Base-by-base conservation (phyloP, 2,797 vertebrate genomes). In the Argyrosomus regius region DNA sequence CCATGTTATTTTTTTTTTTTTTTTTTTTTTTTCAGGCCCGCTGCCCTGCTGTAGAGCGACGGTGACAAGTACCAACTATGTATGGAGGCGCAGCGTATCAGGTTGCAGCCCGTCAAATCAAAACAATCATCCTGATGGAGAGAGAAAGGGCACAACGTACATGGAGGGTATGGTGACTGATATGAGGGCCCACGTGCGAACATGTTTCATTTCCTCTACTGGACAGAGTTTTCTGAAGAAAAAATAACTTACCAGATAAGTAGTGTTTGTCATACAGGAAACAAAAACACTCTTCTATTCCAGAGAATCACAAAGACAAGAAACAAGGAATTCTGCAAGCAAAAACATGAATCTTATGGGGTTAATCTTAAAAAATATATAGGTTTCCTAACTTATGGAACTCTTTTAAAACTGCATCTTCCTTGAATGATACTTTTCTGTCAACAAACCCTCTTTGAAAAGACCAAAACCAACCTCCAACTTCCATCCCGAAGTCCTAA, bases 111-210 rank as follows among this genome's bases (percentile, higher is more conserved):
- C 16, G 22, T 78, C 78, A 80, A 89, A 92, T 85, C 84, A 88
- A 89, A 92, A 92, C 92, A 91, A 81, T 78, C 53, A 67, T n/a
- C 57, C 77, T 70, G 81, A 76, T 81, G 76, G 78, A 80, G 73
- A 60, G 71, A 65, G 35, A 31, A 31, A 31, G 59, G 28, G 78
- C 54, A 60, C 57, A 68, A 70, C 46, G 75, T 67, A 62, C 67
- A 49, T 22, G 77, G 65, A 78, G 75, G 78, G 50, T 65, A 26
- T 50, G 85, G 61, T 83, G 84, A 89, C 49, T 70, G 85, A 89
- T 81, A 80, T 22, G 80, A 78, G 46, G 78, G 53, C 56, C 74
- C 60, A 62, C 41, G 0, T 79, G 72, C 20, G 6, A 35, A 69
- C 7, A 9, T 35, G 78, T 79, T 75, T 43, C 52, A 53, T 77